Conservation (phyloP, 2,113 vertebrate genomes). For the Daphoenositta chrysoptera region DNA sequence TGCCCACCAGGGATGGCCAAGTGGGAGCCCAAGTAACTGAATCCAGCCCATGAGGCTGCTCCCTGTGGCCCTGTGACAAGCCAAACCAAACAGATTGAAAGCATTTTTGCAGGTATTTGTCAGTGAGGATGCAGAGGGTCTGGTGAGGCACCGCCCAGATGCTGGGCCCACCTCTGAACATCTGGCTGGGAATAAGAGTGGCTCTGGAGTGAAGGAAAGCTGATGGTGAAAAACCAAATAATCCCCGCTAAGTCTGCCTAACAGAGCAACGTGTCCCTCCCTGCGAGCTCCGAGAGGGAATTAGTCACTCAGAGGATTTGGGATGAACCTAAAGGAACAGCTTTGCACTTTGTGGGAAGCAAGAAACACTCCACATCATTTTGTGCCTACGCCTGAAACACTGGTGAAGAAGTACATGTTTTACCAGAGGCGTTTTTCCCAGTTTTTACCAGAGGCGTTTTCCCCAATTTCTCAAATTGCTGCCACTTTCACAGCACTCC, state of each 20-base stretch:
- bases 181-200: neutral
- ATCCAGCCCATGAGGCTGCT: neutral
- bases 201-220: neutral
- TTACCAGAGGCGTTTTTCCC: neutral
- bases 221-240: slow-evolving; percentile 8
- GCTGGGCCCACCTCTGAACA: neutral
- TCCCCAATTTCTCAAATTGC: neutral
- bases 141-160: neutral
- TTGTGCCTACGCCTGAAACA: neutral
- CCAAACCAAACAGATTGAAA: neutral
- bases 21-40: neutral
- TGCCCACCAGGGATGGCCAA: neutral
- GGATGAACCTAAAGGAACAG: slow-evolving; percentile 18
- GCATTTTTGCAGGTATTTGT: neutral
- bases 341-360: neutral
- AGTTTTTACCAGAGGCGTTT: neutral
- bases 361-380: neutral
- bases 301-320: neutral
- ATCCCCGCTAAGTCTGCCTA: neutral
- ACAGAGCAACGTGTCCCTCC: neutral
- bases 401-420: neutral
- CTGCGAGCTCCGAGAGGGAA: neutral
- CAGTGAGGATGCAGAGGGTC: neutral
- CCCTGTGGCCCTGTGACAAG: neutral
- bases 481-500: neutral